Evolutionary conservation across 2,888 invertebrate species (phyloP).

Genomic region (Scaptomyza polygonia): DNA sequence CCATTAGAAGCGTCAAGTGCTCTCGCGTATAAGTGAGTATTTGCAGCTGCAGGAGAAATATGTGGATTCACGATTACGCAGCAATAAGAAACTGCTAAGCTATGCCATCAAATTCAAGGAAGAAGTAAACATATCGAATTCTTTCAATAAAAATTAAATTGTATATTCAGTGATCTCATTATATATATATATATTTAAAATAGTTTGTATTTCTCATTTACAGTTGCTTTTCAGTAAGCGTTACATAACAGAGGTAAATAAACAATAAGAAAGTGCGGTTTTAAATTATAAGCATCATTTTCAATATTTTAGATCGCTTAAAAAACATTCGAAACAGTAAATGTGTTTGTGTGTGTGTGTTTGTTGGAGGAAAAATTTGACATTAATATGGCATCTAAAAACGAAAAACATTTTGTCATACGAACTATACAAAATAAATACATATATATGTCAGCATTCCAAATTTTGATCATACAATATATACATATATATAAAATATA

Average conservation of each 20-base stretch:
- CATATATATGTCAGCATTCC: conserved; percentile 56
- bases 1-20: conserved; percentile 36
- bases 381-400: conserved; percentile 54
- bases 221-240: conserved; percentile 53
- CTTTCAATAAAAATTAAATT: neutral
- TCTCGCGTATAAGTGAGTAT: conserved; percentile 31
- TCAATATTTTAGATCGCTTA: conserved; percentile 20
- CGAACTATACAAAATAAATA: conserved; percentile 69
- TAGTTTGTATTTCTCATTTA: conserved; percentile 72
- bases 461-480: conserved; percentile 39
- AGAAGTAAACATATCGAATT: neutral
- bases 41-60: conserved; percentile 31
- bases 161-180: neutral
- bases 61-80: conserved; percentile 16
- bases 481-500: conserved; percentile 16
- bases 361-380: conserved; percentile 20
- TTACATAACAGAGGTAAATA: conserved; percentile 29
- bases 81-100: conserved; percentile 16
- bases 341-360: conserved; percentile 3
- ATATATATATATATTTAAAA: conserved; percentile 70
- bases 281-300: conserved; percentile 19
- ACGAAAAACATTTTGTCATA: conserved; percentile 25
- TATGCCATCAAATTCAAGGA: conserved; percentile 1
- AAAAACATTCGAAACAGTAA: conserved; percentile 38
- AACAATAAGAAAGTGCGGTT: conserved; percentile 38